These are phyloP conservation scores for Montipora efflorescens DNA, from an alignment of 64 coral and sea anemone species.

Conservation along the genomic window DNA sequence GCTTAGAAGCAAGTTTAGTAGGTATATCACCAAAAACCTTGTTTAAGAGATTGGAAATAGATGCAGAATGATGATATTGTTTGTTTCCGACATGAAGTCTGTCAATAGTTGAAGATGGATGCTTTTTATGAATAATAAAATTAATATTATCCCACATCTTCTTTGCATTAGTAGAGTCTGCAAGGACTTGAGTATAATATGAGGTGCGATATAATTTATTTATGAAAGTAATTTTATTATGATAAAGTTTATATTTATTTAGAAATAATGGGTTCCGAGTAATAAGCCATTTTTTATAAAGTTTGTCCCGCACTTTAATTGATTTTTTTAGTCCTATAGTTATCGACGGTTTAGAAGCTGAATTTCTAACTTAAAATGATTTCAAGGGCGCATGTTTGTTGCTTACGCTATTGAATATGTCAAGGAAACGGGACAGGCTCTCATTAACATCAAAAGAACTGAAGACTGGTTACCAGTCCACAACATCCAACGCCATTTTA, in stretches of 20 bases:
- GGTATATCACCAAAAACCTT: no score
- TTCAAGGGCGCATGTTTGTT: background rate
- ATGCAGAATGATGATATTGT: no score
- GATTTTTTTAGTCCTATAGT: background rate
- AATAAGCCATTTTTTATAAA: background rate
- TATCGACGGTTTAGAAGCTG: background rate
- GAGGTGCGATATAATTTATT: background rate
- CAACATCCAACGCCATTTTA: background rate
- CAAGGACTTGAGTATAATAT: background rate
- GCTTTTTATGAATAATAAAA: no score
- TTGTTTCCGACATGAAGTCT: no score
- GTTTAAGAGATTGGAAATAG: no score
- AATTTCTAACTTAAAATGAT: background rate
- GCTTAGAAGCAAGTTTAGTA: no score
- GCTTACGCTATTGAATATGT: background rate
- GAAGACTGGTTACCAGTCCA: slow-evolving; percentile 25
- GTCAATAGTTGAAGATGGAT: no score
- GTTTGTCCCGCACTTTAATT: background rate
- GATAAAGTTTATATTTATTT: background rate
- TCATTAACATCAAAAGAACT: background rate
- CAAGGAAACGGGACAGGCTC: background rate
- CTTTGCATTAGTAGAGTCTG: background rate
- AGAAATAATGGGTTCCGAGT: background rate
- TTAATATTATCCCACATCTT: background rate
- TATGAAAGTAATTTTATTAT: background rate